Percentiles rank a stretch among this genome's conserved stretches.
Evolutionary conservation across 2,888 invertebrate species (phyloP).

Genomic region (Agriopis marginaria): DNA sequence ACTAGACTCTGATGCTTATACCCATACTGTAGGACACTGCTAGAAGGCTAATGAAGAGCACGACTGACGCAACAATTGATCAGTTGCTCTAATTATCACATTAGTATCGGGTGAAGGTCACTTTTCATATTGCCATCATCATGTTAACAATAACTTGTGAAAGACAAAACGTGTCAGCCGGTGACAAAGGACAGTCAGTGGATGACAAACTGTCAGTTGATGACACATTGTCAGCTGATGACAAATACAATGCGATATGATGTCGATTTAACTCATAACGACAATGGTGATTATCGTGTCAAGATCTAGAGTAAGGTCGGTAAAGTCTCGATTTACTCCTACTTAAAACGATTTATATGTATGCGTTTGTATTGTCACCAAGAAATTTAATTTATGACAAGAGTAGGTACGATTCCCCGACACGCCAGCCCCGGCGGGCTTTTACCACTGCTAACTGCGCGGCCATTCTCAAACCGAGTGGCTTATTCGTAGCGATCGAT

Average conservation of each 20-base stretch:
- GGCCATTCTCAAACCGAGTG: too few relatives aligned
- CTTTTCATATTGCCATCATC: conserved; percentile 11
- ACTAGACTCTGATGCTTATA: too few relatives aligned
- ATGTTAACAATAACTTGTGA: conserved; percentile 3
- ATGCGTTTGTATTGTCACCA: background rate
- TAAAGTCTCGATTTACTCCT: conserved; percentile 16
- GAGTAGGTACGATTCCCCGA: too few relatives aligned
- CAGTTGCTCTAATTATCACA: conserved; percentile 16
- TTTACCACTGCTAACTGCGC: too few relatives aligned
- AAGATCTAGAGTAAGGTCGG: conserved; percentile 34
- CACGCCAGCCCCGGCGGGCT: too few relatives aligned
- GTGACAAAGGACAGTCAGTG: conserved; percentile 13
- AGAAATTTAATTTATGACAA: too few relatives aligned
- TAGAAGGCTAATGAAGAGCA: background rate
- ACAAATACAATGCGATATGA: conserved; percentile 9
- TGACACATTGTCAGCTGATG: conserved; percentile 13
- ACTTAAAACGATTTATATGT: background rate
- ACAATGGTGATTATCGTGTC: conserved; percentile 29
- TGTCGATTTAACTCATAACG: conserved; percentile 20
- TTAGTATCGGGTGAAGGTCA: conserved; percentile 19
- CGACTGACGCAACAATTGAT: background rate
- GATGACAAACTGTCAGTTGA: conserved; percentile 16
- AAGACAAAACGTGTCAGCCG: conserved; percentile 7
- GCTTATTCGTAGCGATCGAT: too few relatives aligned
- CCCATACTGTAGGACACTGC: too few relatives aligned